Conservation (phyloP, 2,113 vertebrate species). For the Lophotis ruficrista region DNA sequence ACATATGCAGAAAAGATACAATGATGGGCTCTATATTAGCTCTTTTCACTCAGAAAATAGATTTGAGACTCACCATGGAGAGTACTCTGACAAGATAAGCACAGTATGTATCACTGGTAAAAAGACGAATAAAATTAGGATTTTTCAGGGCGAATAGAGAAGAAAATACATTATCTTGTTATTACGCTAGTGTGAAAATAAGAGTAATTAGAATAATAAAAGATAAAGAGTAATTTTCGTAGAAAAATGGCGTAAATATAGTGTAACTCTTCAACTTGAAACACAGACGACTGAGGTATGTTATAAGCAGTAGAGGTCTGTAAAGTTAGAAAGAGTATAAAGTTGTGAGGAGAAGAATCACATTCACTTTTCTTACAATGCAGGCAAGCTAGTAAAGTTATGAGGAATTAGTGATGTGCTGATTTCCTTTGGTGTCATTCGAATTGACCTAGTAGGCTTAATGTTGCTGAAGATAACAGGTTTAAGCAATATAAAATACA, state of each 20-base stretch:
- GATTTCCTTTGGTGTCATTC: not conserved
- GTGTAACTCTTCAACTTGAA: not conserved
- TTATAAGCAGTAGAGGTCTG: not conserved
- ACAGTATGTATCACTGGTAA: not conserved
- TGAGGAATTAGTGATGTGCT: not conserved
- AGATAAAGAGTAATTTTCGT: not conserved
- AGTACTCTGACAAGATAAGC: not conserved
- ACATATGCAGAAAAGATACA: not conserved
- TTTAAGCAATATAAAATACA: not conserved
- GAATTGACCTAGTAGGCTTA: not conserved
- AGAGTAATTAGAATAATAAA: not conserved
- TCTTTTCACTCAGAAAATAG: not conserved
- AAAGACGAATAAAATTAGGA: not conserved
- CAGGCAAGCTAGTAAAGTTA: not conserved
- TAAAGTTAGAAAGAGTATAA: not conserved
- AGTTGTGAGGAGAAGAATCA: not conserved
- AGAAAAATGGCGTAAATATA: not conserved
- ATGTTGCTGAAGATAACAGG: not conserved
- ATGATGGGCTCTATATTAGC: not conserved
- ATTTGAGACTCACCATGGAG: not conserved
- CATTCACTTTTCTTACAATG: not conserved
- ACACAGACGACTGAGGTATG: not conserved
- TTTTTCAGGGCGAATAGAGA: not conserved
- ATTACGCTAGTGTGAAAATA: not conserved
- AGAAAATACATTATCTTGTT: not conserved